Conservation (phyloP, 1,140 invertebrate species). For the Wasmannia auropunctata region DNA sequence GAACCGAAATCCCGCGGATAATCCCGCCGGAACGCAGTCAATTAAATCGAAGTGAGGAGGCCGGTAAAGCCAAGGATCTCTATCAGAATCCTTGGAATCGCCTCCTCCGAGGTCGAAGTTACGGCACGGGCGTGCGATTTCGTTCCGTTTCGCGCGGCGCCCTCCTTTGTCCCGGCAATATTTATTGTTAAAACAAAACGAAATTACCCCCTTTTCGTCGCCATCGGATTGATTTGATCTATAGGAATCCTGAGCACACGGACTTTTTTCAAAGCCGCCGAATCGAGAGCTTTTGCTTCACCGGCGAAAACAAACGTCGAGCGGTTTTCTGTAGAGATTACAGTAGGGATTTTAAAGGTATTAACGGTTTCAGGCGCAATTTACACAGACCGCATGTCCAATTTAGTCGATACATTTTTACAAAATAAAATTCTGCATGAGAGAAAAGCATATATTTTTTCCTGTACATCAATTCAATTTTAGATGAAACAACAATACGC, state of each 20-base stretch:
- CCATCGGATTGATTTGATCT: constrained; percentile 40
- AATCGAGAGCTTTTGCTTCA: constrained; percentile 40
- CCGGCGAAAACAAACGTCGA: constrained; percentile 34
- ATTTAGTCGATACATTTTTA: constrained; percentile 37
- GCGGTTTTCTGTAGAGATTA: constrained; percentile 47
- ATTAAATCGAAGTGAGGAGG: constrained; percentile 63
- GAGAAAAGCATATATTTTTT: neutral
- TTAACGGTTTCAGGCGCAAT: constrained; percentile 46
- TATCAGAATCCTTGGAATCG: constrained; percentile 56
- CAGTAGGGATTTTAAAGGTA: constrained; percentile 53
- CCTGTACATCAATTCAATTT: neutral
- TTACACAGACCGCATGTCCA: constrained; percentile 35
- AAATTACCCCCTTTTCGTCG: constrained; percentile 8
- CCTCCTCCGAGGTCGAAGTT: constrained; percentile 4
- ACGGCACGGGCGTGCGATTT: neutral
- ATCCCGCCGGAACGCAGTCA: constrained; percentile 57
- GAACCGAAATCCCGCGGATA: constrained; percentile 60
- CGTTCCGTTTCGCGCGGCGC: neutral
- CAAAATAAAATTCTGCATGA: neutral
- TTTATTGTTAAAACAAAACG: constrained; percentile 47
- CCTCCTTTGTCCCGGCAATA: neutral
- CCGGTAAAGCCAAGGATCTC: constrained; percentile 29
- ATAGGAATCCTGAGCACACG: constrained; percentile 1
- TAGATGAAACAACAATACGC: neutral
- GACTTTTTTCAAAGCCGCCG: constrained; percentile 26